Base-by-base conservation (phyloP, 2,113 vertebrate genomes). In the Silurus asotus region DNA sequence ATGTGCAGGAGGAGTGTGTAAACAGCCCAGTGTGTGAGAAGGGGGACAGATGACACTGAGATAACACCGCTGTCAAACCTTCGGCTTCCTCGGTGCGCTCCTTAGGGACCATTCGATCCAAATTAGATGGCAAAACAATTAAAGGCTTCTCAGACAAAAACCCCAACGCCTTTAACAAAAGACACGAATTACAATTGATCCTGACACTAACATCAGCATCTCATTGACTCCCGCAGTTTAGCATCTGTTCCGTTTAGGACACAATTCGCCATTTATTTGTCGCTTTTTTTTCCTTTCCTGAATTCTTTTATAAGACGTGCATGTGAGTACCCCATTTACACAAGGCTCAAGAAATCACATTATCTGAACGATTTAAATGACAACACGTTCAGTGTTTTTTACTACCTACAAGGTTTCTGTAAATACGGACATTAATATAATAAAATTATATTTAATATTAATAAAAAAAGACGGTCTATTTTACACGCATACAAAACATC, bases 91-190 rank as follows among this genome's bases (percentile, higher is more conserved):
- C 67, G 53, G 93, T 94, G 93, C 92, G 93, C 93, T 95, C 94
- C 94, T 95, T 90, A 90, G 96, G 95, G 94, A 95, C 93, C 67
- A 37, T 45, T 58, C 88, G 90, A 92, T 93, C 93, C 90, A 94
- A 94, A 95, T 95, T 91, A 94, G 94, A 94, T 93, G 93, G 93
- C 93, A 90, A 93, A 92, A 94, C 94, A 96, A 95, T 96, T 95
- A 95, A 37, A 93, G 15, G 23, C 28, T 67, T 72, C 56, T 59
- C 83, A 48, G 45, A 87, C 56, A 87, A 94, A 94, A 37, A 37
- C 37, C 92, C 90, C 92, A 92, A 93, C 93, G 94, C 72, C 91
- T 69, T 89, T 90, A 94, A 95, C 93, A 95, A 95, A 90, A 93
- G 92, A 93, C 92, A 94, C 93, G 94, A 95, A 96, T 94, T 94